Conservation (phyloP, 2,113 vertebrate genomes). For the Daubentonia madagascariensis region DNA sequence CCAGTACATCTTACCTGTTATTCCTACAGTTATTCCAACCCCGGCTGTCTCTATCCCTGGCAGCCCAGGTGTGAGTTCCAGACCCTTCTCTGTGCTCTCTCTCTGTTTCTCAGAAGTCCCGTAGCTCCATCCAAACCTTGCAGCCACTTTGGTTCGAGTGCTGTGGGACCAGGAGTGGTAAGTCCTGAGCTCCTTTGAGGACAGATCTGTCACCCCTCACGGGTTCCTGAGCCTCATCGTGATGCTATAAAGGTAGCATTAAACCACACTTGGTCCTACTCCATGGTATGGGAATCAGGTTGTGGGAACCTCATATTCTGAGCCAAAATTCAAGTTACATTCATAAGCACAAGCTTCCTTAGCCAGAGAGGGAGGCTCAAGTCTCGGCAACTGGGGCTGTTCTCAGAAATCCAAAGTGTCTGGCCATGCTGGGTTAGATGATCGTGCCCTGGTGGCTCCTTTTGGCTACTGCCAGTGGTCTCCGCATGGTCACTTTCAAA, state of each 20-base stretch:
- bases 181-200: neutral
- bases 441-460: neutral
- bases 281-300: neutral
- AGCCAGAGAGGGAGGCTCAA: neutral
- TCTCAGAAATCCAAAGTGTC: neutral
- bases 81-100: neutral
- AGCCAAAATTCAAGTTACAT: neutral
- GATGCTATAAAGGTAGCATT: neutral
- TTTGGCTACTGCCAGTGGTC: neutral
- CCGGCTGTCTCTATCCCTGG: neutral
- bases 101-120: accelerated
- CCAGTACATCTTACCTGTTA: neutral
- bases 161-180: neutral
- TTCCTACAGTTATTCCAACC: neutral
- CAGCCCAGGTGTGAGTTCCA: neutral
- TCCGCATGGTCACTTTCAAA: neutral
- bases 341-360: neutral
- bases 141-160: neutral
- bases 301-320: neutral
- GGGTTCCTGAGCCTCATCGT: neutral
- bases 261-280: neutral
- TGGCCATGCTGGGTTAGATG: neutral
- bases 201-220: neutral
- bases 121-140: neutral
- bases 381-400: neutral